Evolutionary conservation across 1,140 invertebrate genomes (phyloP).

Genomic region (Drosophila novamexicana): DNA sequence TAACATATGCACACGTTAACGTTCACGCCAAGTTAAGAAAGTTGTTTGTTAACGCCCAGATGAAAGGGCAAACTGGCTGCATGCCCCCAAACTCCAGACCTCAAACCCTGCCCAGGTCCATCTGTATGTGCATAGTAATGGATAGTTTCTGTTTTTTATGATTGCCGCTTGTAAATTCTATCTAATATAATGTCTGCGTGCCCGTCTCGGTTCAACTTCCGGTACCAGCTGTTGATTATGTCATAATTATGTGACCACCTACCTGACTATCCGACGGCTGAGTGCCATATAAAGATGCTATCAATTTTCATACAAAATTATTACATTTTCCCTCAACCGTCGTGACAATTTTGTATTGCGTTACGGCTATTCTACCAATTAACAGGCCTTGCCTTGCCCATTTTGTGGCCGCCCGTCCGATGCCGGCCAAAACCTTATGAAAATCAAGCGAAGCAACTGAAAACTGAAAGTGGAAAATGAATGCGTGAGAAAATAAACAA

Average conservation of each 20-base stretch:
- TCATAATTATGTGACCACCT: slow-evolving; percentile 66
- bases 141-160: not conserved
- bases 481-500: slow-evolving; percentile 74
- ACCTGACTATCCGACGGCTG: slow-evolving; percentile 23
- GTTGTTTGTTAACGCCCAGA: slow-evolving; percentile 65
- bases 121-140: slow-evolving; percentile 6
- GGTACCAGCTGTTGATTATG: slow-evolving; percentile 50
- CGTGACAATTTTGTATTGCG: slow-evolving; percentile 50
- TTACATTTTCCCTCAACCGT: slow-evolving; percentile 41
- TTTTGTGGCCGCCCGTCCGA: slow-evolving; percentile 32
- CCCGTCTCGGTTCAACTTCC: slow-evolving; percentile 29
- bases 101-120: not conserved
- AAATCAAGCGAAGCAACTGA: slow-evolving; percentile 54
- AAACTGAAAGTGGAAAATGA: slow-evolving; percentile 81
- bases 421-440: slow-evolving; percentile 65
- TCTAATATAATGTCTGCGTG: slow-evolving; percentile 28
- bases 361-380: slow-evolving; percentile 69
- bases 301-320: slow-evolving; percentile 68
- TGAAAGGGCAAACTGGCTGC: slow-evolving; percentile 2
- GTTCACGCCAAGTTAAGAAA: slow-evolving; percentile 64
- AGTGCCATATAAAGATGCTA: slow-evolving; percentile 67
- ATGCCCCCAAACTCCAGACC: not conserved
- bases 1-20: slow-evolving; percentile 58
- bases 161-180: slow-evolving; percentile 11
- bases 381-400: slow-evolving; percentile 48